phyloP scores from a whole-genome alignment of 2,113 vertebrate genomes.

The Ornithorhynchus anatinus region DNA sequence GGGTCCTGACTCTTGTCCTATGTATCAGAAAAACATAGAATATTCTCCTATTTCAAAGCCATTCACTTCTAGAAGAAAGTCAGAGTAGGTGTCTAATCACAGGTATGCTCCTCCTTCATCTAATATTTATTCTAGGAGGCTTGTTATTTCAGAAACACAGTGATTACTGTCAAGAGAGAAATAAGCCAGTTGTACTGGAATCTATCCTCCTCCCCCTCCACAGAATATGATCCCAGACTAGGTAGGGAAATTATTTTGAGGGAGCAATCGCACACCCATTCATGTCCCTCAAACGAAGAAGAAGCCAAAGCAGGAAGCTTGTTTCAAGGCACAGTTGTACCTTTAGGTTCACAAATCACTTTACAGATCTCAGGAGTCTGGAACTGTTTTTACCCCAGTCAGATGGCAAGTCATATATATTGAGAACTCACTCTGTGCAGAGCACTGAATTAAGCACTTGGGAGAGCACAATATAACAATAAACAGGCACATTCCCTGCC shows the following conservation, averaged over 20 bases:
- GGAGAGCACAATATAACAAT: too few relatives aligned
- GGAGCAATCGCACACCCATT: background rate
- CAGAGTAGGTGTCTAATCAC: too few relatives aligned
- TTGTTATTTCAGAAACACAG: background rate
- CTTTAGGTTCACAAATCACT: constrained; percentile 19
- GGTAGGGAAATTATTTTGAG: constrained; percentile 10
- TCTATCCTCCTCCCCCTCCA: constrained; percentile 32
- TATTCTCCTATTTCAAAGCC: too few relatives aligned
- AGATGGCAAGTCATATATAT: too few relatives aligned
- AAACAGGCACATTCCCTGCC: too few relatives aligned
- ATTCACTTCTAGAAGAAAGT: too few relatives aligned
- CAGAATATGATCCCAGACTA: too few relatives aligned
- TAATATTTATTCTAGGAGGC: constrained; percentile 34
- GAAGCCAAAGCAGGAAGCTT: constrained; percentile 4
- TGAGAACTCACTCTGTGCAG: too few relatives aligned
- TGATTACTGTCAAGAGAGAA: constrained; percentile 28
- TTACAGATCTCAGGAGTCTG: background rate
- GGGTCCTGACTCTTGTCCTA: too few relatives aligned
- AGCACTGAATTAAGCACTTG: too few relatives aligned
- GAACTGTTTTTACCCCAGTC: too few relatives aligned
- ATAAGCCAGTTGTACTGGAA: constrained; percentile 1
- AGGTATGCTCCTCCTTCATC: background rate
- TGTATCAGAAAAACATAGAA: too few relatives aligned
- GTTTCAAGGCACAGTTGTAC: constrained; percentile 2
- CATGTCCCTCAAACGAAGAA: background rate